Percentiles rank a stretch among this genome's conserved stretches.
Evolutionary conservation across 2,113 vertebrate genomes (phyloP).

Genomic region (Burhinus bistriatus): DNA sequence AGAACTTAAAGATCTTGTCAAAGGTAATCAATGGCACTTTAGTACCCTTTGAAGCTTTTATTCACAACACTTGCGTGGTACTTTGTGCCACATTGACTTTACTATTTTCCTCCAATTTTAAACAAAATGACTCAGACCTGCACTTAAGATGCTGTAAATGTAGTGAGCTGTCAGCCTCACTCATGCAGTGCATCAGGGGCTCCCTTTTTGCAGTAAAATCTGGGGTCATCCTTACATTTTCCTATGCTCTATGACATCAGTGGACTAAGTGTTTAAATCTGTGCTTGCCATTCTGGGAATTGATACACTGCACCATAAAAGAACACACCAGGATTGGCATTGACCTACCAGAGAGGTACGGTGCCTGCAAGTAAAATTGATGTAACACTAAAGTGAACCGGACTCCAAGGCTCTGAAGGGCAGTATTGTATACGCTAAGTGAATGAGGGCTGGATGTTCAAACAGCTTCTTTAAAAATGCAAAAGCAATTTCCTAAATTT

Average conservation of each 20-base stretch:
- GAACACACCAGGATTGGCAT: not conserved
- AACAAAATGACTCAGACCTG: conserved; percentile 28
- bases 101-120: conserved; percentile 45
- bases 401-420: not conserved
- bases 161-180: not conserved
- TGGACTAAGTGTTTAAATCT: not conserved
- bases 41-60: conserved; percentile 56
- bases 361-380: not conserved
- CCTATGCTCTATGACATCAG: not conserved
- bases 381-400: not conserved
- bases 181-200: not conserved
- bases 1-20: conserved; percentile 45
- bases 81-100: conserved; percentile 55
- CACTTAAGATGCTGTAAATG: conserved; percentile 28
- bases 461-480: conserved; percentile 4
- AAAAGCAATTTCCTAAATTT: conserved; percentile 18
- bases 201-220: not conserved
- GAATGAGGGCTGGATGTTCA: not conserved
- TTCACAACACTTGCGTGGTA: conserved; percentile 18
- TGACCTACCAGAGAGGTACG: not conserved
- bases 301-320: not conserved
- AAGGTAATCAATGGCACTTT: conserved; percentile 62
- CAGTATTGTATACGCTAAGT: not conserved
- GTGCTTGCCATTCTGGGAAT: not conserved
- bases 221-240: not conserved